Base-by-base conservation (phyloP, 2,113 vertebrate species). In the Ammospiza nelsoni region DNA sequence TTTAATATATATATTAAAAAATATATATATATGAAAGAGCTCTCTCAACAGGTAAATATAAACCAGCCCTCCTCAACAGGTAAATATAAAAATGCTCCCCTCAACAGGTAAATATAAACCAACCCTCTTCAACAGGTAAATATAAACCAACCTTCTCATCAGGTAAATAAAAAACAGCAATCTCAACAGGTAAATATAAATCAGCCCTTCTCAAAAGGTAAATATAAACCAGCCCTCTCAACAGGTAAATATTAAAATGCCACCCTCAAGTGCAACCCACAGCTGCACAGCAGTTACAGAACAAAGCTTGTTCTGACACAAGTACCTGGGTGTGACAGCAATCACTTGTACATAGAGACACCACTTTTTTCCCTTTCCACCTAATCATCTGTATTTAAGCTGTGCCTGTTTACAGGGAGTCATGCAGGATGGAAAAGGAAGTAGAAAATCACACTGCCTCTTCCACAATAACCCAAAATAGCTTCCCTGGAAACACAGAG, bases 301-400 rank as follows among this genome's bases (percentile, higher is more conserved):
- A 33, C 33, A 92, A 67, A 88, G 54, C 62, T 73, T 7, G 3
- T 27, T 68, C 68, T 44, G 12, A 12, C 37, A 43, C 39, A 55
- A 79, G 48, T 22, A 55, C 29, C 75, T 55, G 41, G 52, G 59
- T 1, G 6, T 83, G 71, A 59, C 75, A 85, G 72, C 49, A 57
- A 73, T 44, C 55, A 55, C 69, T 25, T 69, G n/a, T 31, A 11
- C 5, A 35, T 1, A 65, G 7, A 66, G 23, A 72, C 41, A 51
- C 5, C 11, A 6, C 52, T 90, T 76, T 48, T 35, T 83, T 76
- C 58, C 58, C 54, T 90, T 71, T 90, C 68, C 72, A 79, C 44
- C 44, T 63, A 79, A 72, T 92, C 79, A 90, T 75, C 71, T 78
- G 59, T 78, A 46, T 94, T 96, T 91, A 89, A 92, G 67, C 87